Percentiles rank a stretch among this genome's conserved stretches.
These are phyloP conservation scores for Stichopus horrens DNA, from an alignment of 53 echinoderm and acorn worm species.

Conservation along the genomic window DNA sequence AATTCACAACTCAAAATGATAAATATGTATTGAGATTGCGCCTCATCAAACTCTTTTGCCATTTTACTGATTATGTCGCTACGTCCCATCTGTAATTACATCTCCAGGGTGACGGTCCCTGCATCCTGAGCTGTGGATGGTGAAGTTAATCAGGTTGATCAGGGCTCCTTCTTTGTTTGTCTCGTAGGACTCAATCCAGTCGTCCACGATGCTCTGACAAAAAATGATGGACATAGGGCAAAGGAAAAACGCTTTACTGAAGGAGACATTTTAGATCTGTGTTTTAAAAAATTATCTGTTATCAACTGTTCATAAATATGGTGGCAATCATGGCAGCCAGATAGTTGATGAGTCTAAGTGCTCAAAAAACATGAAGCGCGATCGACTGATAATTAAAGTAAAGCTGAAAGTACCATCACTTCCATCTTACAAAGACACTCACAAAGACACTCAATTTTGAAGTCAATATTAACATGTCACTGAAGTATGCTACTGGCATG, in stretches of 20 bases:
- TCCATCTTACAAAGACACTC: too few relatives aligned
- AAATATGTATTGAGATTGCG: neutral
- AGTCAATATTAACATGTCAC: too few relatives aligned
- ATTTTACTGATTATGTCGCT: conserved; percentile 98
- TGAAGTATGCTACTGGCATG: too few relatives aligned
- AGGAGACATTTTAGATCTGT: neutral
- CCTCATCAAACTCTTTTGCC: conserved; percentile 99
- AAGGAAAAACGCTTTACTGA: neutral
- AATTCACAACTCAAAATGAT: too few relatives aligned
- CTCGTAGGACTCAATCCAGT: conserved; percentile 99
- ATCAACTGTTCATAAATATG: too few relatives aligned
- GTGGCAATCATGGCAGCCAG: too few relatives aligned
- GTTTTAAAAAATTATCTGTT: too few relatives aligned
- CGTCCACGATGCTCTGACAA: conserved; percentile 86
- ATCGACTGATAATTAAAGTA: too few relatives aligned
- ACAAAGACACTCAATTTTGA: too few relatives aligned
- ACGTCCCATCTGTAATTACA: conserved; percentile 94
- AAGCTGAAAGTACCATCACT: too few relatives aligned
- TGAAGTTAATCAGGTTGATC: conserved; percentile 95
- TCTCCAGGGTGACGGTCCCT: conserved; percentile 93
- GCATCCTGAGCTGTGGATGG: conserved; percentile 97
- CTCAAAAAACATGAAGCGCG: too few relatives aligned
- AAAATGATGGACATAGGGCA: neutral
- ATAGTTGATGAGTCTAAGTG: too few relatives aligned
- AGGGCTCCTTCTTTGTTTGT: conserved; percentile 86